A percentile compares a stretch with the other conserved stretches of the same genome.
These are phyloP conservation scores for Papilio helenus DNA, from an alignment of 1,140 invertebrate genomes.

Conservation along the genomic window DNA sequence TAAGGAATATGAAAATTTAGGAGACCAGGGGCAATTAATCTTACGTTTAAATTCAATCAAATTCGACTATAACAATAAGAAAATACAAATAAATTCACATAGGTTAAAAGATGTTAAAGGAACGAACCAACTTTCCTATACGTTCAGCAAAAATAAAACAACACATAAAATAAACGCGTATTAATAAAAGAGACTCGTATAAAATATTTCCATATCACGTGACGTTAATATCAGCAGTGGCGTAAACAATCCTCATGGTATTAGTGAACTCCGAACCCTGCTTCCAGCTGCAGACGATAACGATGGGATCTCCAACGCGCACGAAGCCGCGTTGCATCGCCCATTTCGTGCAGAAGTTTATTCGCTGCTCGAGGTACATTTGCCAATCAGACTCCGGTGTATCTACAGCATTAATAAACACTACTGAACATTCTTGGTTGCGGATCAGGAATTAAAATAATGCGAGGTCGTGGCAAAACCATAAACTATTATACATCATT, in stretches of 20 bases:
- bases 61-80: too few relatives aligned
- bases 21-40: too few relatives aligned
- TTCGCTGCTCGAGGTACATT: conserved; percentile 87
- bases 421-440: not conserved
- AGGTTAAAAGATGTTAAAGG: not conserved
- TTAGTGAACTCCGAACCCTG: conserved; percentile 91
- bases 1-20: too few relatives aligned
- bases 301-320: conserved; percentile 86
- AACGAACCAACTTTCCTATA: not conserved
- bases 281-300: conserved; percentile 90
- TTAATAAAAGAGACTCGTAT: not conserved
- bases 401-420: conserved; percentile 45
- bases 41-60: too few relatives aligned
- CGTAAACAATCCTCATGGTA: conserved; percentile 88
- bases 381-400: conserved; percentile 67
- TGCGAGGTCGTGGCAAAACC: too few relatives aligned
- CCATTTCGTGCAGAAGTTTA: conserved; percentile 86
- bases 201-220: not conserved
- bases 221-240: conserved; percentile 52
- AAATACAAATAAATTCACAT: too few relatives aligned
- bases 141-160: not conserved
- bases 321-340: conserved; percentile 86
- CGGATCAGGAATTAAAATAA: too few relatives aligned
- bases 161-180: not conserved
- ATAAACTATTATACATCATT: too few relatives aligned